Percentiles rank a stretch among this genome's conserved stretches.
phyloP scores from a whole-genome alignment of 2,113 vertebrate genomes.

The Arvicanthis niloticus region DNA sequence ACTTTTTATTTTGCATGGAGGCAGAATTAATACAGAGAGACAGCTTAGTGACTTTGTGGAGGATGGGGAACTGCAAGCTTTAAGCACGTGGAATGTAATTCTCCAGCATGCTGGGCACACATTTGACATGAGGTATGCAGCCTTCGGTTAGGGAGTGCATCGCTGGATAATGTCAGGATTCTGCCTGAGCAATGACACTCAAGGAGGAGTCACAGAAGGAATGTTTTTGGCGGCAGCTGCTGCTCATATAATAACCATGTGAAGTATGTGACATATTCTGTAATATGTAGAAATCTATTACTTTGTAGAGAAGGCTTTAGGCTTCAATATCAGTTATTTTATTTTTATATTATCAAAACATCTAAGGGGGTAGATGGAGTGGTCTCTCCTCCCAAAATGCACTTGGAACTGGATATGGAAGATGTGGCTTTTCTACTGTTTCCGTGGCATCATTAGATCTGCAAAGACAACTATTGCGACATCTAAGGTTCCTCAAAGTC shows the following conservation, averaged over 20 bases:
- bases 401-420: not conserved
- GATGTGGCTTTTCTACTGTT: not conserved
- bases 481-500: not conserved
- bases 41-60: not conserved
- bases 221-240: not conserved
- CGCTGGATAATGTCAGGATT: not conserved
- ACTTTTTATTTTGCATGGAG: not conserved
- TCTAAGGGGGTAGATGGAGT: not conserved
- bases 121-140: constrained; percentile 14
- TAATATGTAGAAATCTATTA: not conserved
- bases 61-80: not conserved
- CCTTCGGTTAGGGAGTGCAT: not conserved
- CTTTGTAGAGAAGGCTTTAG: not conserved
- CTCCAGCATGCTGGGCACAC: not conserved
- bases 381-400: not conserved
- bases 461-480: not conserved
- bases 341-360: not conserved
- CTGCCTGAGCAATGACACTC: not conserved
- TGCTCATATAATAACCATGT: not conserved
- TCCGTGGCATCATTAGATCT: not conserved
- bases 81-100: not conserved
- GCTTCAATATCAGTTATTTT: not conserved
- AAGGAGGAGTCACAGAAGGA: not conserved
- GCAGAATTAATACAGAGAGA: not conserved
- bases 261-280: not conserved